A percentile compares a stretch with the other conserved stretches of the same genome.
Conservation (phyloP, 2,113 vertebrate genomes). For the Emydura subglobosa region DNA sequence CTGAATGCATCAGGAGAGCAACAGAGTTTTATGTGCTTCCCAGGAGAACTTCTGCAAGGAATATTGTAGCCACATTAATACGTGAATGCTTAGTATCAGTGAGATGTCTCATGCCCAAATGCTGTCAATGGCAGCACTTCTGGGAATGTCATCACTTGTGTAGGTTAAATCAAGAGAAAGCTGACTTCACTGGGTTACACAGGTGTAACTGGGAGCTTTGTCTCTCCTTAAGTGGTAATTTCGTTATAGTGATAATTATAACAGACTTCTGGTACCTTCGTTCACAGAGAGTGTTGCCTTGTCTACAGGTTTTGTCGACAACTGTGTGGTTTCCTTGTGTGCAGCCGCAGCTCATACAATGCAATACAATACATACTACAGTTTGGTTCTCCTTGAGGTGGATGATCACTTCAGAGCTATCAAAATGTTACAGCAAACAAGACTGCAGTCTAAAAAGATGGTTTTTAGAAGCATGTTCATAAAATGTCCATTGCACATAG, state of each 20-base stretch:
- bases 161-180: not conserved
- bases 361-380: not conserved
- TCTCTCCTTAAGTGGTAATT: no score
- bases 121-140: no score
- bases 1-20: not conserved
- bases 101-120: no score
- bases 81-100: not conserved
- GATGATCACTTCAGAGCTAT: not conserved
- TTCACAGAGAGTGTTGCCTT: not conserved
- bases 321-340: accelerated
- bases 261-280: not conserved
- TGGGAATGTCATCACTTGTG: not conserved
- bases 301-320: accelerated
- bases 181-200: not conserved
- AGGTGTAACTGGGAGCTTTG: not conserved
- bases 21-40: not conserved
- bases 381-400: accelerated
- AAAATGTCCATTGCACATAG: not conserved
- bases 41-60: not conserved
- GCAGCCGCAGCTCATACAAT: not conserved
- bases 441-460: not conserved
- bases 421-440: not conserved
- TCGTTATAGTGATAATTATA: no score
- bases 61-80: not conserved
- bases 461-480: not conserved